These are phyloP conservation scores for Eretmochelys imbricata DNA, from an alignment of 2,113 vertebrate genomes.

Conservation along the genomic window DNA sequence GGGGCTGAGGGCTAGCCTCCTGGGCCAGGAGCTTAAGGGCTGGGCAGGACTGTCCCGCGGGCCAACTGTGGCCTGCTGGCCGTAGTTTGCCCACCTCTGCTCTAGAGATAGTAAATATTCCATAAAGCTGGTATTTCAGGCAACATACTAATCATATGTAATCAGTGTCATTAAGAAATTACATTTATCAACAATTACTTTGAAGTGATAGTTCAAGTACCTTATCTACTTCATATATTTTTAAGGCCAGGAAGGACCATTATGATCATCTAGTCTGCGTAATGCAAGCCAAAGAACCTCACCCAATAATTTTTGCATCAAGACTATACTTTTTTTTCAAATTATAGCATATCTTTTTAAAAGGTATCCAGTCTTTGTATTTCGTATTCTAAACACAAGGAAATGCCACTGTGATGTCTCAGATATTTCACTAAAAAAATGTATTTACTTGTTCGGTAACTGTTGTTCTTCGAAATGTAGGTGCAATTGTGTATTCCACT, in stretches of 20 bases:
- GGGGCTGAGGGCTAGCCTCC: too few species aligned
- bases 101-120: background rate
- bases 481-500: too few species aligned
- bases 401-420: background rate
- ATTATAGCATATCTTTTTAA: background rate
- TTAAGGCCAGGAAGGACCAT: background rate
- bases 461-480: too few species aligned
- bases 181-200: fast-evolving
- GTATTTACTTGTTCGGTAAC: too few species aligned
- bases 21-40: too few species aligned
- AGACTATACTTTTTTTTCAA: fast-evolving
- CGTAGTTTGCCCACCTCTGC: too few species aligned
- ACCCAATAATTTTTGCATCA: background rate
- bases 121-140: background rate
- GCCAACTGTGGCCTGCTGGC: too few species aligned
- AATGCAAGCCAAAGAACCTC: background rate
- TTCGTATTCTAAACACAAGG: background rate
- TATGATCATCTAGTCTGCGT: background rate
- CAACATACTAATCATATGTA: fast-evolving
- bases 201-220: background rate
- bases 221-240: background rate
- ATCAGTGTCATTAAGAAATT: background rate
- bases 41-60: too few species aligned
- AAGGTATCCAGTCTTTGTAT: background rate
- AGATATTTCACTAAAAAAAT: background rate